A percentile compares a stretch with the other conserved stretches of the same genome.
These are phyloP conservation scores for Drosophila mettleri DNA, from an alignment of 2,888 invertebrate genomes.

Conservation along the genomic window DNA sequence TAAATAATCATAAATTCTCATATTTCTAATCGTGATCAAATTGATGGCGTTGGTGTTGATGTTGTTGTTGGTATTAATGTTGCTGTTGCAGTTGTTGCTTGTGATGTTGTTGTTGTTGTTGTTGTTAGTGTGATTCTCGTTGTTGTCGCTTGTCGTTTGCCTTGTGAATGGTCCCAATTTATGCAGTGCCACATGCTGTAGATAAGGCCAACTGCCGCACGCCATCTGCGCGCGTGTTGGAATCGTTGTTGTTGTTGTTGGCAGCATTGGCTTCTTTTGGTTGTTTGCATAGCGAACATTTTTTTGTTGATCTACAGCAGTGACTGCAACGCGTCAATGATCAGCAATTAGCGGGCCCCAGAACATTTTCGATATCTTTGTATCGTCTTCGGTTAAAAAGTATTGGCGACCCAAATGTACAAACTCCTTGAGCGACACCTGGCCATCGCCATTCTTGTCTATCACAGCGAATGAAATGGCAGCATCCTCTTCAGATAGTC, in stretches of 20 bases:
- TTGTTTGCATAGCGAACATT: slow-evolving; percentile 47
- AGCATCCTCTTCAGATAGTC: slow-evolving; percentile 90
- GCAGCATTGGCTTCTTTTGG: slow-evolving; percentile 45
- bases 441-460: slow-evolving; percentile 92
- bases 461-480: slow-evolving; percentile 91
- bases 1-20: slow-evolving; percentile 67
- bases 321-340: slow-evolving; percentile 84
- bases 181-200: slow-evolving; percentile 75
- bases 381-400: slow-evolving; percentile 91
- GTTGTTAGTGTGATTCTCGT: no score
- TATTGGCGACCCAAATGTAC: slow-evolving; percentile 92
- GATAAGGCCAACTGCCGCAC: slow-evolving; percentile 68
- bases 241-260: slow-evolving; percentile 26
- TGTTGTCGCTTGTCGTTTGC: slow-evolving; percentile 45
- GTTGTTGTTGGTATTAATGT: slow-evolving; percentile 19
- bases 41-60: slow-evolving; percentile 20
- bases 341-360: slow-evolving; percentile 92
- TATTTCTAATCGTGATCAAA: slow-evolving; percentile 53
- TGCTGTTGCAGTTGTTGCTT: slow-evolving; percentile 16
- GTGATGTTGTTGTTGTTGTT: slow-evolving; percentile 23
- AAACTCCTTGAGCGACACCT: slow-evolving; percentile 91
- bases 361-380: slow-evolving; percentile 92
- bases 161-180: slow-evolving; percentile 50
- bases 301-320: slow-evolving; percentile 66
- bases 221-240: slow-evolving; percentile 63